Conservation (phyloP, 2,888 invertebrate genomes). For the Coelogynopora nodosa region DNA sequence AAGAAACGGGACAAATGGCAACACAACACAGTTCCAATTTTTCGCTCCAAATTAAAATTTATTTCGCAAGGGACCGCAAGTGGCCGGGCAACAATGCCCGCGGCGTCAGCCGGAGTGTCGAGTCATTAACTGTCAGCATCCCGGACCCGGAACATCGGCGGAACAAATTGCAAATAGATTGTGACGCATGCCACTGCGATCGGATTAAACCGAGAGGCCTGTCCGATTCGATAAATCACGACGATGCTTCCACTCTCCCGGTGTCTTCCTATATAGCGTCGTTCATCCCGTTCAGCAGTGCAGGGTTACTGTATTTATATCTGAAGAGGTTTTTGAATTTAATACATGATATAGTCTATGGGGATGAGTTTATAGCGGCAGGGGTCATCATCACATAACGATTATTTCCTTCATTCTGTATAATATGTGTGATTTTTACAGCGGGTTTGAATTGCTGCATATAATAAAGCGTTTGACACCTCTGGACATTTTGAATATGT, state of each 20-base stretch:
- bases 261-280: not conserved
- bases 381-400: not conserved
- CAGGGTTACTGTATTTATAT: no score
- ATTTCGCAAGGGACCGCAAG: no score
- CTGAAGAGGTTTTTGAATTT: not conserved
- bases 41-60: no score
- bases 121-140: not conserved
- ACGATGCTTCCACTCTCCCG: not conserved
- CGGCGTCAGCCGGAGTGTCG: not conserved
- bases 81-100: no score
- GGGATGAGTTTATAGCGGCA: not conserved
- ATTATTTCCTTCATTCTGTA: no score
- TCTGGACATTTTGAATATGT: no score
- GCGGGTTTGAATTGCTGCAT: no score
- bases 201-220: constrained; percentile 28
- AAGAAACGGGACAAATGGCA: no score
- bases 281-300: no score
- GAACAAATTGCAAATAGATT: constrained; percentile 17
- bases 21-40: no score
- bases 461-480: no score
- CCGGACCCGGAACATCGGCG: not conserved
- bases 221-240: constrained; percentile 25
- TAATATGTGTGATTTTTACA: no score
- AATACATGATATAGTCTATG: not conserved
- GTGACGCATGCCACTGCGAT: not conserved